phyloP scores from a whole-genome alignment of 2,797 vertebrate genomes.

The Novumbra hubbsi region DNA sequence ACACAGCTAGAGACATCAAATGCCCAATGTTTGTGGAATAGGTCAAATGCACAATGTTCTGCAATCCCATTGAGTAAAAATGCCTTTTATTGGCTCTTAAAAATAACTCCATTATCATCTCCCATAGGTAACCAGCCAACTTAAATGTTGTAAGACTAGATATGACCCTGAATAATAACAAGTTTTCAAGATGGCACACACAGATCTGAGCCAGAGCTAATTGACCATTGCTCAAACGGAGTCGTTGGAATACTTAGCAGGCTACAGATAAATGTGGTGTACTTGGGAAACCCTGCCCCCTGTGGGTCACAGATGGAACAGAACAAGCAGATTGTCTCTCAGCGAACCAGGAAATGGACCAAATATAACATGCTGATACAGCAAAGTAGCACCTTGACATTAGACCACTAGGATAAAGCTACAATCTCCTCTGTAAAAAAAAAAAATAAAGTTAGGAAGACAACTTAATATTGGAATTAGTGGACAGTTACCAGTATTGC shows the following conservation, averaged over 20 bases:
- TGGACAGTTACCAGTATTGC: constrained; percentile 66
- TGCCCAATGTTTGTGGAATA: no score
- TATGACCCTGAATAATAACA: no score
- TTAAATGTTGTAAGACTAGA: no score
- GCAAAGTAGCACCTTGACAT: constrained; percentile 45
- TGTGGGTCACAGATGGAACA: constrained; percentile 56
- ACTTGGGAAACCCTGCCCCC: constrained; percentile 63
- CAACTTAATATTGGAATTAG: neutral
- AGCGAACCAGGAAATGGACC: constrained; percentile 15
- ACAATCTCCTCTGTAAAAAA: constrained; percentile 25
- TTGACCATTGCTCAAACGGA: constrained; percentile 1
- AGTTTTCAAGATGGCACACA: neutral
- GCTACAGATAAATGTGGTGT: constrained; percentile 33
- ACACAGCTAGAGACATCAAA: no score
- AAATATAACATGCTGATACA: constrained; percentile 65
- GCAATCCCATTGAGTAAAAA: no score
- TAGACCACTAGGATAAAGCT: constrained; percentile 7
- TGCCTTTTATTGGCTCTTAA: constrained; percentile 12
- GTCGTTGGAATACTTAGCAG: neutral
- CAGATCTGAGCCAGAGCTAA: constrained; percentile 32
- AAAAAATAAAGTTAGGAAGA: constrained; percentile 5
- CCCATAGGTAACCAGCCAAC: no score
- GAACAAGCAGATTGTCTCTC: constrained; percentile 4
- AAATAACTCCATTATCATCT: neutral
- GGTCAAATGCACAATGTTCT: no score